Conservation (phyloP, 2,888 invertebrate species). For the Nezara viridula region DNA sequence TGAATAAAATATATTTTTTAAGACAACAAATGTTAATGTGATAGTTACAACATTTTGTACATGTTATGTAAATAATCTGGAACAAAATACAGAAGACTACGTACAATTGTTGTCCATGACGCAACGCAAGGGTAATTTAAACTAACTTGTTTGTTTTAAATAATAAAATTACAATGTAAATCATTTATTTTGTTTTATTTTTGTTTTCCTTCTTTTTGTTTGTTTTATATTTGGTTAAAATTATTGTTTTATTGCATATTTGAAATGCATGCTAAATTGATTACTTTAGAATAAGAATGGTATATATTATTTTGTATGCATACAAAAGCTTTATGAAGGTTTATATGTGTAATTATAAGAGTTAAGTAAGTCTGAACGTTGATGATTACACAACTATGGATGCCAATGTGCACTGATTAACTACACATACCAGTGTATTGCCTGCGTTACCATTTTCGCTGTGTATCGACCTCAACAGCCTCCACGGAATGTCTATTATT, state of each 20-base stretch:
- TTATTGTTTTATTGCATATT: constrained; percentile 33
- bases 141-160: constrained; percentile 63
- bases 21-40: constrained; percentile 59
- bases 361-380: background rate
- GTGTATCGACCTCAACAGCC: constrained; percentile 23
- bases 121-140: constrained; percentile 60
- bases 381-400: constrained; percentile 37
- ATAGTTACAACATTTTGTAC: constrained; percentile 62
- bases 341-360: constrained; percentile 1
- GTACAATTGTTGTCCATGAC: constrained; percentile 61
- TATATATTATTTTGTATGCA: constrained; percentile 38
- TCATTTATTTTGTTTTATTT: constrained; percentile 59
- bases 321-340: constrained; percentile 21
- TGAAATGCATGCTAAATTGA: background rate
- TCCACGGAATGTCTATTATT: constrained; percentile 14
- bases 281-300: background rate
- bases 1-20: background rate
- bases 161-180: constrained; percentile 61
- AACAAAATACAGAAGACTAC: constrained; percentile 54
- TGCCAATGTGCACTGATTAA: constrained; percentile 52
- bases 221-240: no score
- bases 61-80: constrained; percentile 61
- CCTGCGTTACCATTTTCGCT: constrained; percentile 45
- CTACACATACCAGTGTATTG: constrained; percentile 32
- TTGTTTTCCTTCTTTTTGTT: constrained; percentile 51